Conservation (phyloP, 2,888 invertebrate genomes). For the Xylophagus ater region DNA sequence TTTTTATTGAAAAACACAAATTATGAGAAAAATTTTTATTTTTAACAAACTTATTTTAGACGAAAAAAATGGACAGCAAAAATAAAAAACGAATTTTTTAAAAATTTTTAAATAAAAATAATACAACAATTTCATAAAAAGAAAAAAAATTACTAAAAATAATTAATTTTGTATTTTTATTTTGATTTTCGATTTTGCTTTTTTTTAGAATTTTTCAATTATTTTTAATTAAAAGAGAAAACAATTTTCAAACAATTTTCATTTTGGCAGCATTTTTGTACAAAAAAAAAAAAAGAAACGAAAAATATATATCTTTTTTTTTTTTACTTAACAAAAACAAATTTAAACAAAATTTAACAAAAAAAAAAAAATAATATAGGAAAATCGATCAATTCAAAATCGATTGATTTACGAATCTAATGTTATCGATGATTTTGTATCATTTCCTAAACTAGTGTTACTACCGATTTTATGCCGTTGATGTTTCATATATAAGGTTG, state of each 20-base stretch:
- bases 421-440: background rate
- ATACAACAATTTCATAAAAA: background rate
- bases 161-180: background rate
- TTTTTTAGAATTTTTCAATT: background rate
- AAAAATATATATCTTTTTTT: slow-evolving; percentile 14
- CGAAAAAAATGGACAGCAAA: background rate
- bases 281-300: slow-evolving; percentile 17
- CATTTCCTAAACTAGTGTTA: no score
- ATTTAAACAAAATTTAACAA: slow-evolving; percentile 7
- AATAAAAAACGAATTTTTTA: background rate
- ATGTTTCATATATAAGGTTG: slow-evolving; percentile 42
- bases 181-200: background rate
- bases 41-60: background rate
- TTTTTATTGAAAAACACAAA: background rate
- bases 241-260: no score
- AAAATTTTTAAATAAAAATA: slow-evolving; percentile 2
- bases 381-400: background rate
- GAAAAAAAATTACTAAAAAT: background rate
- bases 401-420: background rate
- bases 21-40: background rate
- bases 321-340: slow-evolving; percentile 4
- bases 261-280: slow-evolving; percentile 10
- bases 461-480: no score
- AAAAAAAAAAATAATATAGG: slow-evolving; percentile 13
- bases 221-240: background rate